Evolutionary conservation across 2,888 invertebrate species (phyloP).

Genomic region (Vanessa cardui): DNA sequence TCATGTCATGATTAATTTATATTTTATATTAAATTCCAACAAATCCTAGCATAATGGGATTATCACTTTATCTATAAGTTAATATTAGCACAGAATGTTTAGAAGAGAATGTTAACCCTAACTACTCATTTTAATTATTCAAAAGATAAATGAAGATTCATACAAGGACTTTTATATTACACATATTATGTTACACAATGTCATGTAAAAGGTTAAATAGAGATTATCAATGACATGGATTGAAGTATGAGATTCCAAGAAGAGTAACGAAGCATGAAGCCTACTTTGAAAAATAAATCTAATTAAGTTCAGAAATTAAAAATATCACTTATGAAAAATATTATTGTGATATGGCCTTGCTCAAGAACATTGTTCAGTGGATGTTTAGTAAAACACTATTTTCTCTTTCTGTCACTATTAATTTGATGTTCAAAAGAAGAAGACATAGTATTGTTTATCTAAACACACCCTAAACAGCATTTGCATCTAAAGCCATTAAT

Average conservation of each 20-base stretch:
- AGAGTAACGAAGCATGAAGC: conserved; percentile 33
- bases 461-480: no score
- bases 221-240: conserved; percentile 43
- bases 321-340: conserved; percentile 42
- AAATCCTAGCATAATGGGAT: conserved; percentile 68
- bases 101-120: conserved; percentile 52
- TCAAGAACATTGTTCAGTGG: no score
- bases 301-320: conserved; percentile 27
- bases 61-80: conserved; percentile 68
- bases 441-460: no score
- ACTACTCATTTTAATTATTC: conserved; percentile 30
- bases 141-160: conserved; percentile 35
- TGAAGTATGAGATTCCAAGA: conserved; percentile 54
- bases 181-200: conserved; percentile 35
- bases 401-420: no score
- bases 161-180: conserved; percentile 22
- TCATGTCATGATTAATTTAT: conserved; percentile 47
- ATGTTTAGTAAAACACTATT: no score
- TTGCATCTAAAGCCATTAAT: background rate
- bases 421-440: no score
- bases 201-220: conserved; percentile 40
- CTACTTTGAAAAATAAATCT: conserved; percentile 32
- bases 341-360: conserved; percentile 4
- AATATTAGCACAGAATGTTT: conserved; percentile 67
- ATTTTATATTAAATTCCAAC: conserved; percentile 63